phyloP scores from a whole-genome alignment of 2,113 vertebrate genomes.

The Echinops telfairi region DNA sequence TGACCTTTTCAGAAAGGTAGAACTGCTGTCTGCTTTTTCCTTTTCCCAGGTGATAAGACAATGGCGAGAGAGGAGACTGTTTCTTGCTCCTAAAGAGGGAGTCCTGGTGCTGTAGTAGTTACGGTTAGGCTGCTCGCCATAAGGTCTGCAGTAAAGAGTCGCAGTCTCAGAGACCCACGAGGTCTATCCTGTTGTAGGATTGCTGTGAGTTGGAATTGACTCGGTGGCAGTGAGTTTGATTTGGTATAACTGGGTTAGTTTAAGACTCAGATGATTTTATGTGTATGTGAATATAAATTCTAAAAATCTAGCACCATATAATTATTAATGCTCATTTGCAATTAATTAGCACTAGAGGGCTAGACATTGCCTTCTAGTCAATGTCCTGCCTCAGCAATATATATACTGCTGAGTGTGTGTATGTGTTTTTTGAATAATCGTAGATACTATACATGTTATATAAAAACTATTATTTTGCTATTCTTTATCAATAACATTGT shows the following conservation, averaged over 20 bases:
- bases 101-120: too few species aligned
- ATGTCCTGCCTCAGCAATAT: background rate
- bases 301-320: background rate
- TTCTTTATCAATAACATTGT: constrained; percentile 1
- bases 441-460: background rate
- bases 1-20: background rate
- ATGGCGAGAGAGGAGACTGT: background rate
- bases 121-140: too few species aligned
- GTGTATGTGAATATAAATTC: background rate
- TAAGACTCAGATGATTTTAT: background rate
- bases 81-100: background rate
- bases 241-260: background rate
- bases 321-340: background rate
- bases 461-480: background rate
- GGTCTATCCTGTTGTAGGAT: too few species aligned
- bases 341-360: background rate
- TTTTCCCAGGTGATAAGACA: background rate
- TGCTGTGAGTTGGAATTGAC: too few species aligned
- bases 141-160: too few species aligned
- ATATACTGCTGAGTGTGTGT: background rate
- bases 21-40: constrained; percentile 5
- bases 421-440: background rate
- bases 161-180: too few species aligned
- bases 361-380: constrained; percentile 9
- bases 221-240: too few species aligned